phyloP scores from a whole-genome alignment of 2,797 vertebrate genomes.

The Taeniopygia guttata region DNA sequence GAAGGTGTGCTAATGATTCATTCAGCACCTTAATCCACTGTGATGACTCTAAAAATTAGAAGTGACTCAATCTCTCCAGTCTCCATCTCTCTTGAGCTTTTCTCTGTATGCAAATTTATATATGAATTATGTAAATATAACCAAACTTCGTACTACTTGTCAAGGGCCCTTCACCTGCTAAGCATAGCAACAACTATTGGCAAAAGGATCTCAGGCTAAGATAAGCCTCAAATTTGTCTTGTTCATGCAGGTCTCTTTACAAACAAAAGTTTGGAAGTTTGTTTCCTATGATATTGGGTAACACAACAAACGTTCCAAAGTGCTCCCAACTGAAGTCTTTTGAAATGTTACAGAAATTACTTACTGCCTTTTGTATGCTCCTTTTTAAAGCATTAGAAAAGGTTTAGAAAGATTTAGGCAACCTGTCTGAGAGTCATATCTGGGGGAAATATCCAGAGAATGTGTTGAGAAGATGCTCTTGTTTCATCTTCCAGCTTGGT shows the following conservation, averaged over 20 bases:
- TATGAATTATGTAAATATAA: not conserved
- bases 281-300: not conserved
- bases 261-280: not conserved
- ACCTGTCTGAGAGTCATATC: not conserved
- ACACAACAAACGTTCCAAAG: not conserved
- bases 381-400: not conserved
- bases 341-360: not conserved
- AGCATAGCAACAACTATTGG: accelerated
- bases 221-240: not conserved
- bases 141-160: not conserved
- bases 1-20: not conserved
- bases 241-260: not conserved
- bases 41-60: not conserved
- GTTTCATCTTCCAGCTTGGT: not conserved
- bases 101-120: not conserved
- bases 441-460: not conserved
- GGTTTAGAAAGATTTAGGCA: not conserved
- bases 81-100: not conserved
- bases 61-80: not conserved
- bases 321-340: not conserved
- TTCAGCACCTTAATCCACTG: not conserved
- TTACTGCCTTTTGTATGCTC: not conserved
- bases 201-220: not conserved
- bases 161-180: not conserved
- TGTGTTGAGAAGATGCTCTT: not conserved